Evolutionary conservation across 2,113 vertebrate species (phyloP).

Genomic region (Pitta sordida): DNA sequence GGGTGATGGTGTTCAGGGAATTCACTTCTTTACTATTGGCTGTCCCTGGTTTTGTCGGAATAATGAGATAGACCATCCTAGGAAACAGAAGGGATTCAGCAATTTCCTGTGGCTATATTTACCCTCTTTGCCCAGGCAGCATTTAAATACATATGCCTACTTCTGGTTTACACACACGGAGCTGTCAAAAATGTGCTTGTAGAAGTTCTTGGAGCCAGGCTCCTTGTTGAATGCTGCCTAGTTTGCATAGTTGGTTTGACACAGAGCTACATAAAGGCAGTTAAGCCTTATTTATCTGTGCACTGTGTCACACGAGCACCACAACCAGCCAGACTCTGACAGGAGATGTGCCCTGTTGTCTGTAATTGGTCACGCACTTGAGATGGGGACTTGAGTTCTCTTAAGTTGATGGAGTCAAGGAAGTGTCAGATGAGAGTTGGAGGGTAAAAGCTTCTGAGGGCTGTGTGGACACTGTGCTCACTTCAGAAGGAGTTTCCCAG

Average conservation of each 20-base stretch:
- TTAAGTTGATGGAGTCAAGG: background rate
- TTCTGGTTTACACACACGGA: background rate
- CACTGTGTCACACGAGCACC: background rate
- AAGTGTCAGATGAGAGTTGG: accelerated
- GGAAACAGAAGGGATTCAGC: background rate
- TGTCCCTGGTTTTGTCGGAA: background rate
- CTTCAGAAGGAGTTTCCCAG: background rate
- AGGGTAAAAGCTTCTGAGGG: background rate
- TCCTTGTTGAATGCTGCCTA: background rate
- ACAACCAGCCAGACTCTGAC: background rate
- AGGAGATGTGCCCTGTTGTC: background rate
- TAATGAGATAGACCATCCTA: background rate
- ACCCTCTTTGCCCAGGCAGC: background rate
- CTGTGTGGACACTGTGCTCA: accelerated
- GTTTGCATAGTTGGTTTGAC: background rate
- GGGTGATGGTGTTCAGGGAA: background rate
- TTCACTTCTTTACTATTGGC: background rate
- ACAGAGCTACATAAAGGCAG: background rate
- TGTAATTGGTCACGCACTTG: background rate
- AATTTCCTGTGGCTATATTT: background rate
- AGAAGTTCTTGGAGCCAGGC: background rate
- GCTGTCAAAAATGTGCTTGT: background rate
- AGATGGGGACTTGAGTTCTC: background rate
- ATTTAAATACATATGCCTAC: background rate
- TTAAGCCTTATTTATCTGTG: accelerated